phyloP scores from a whole-genome alignment of 2,888 invertebrate genomes.

The Tiliacea citrago region DNA sequence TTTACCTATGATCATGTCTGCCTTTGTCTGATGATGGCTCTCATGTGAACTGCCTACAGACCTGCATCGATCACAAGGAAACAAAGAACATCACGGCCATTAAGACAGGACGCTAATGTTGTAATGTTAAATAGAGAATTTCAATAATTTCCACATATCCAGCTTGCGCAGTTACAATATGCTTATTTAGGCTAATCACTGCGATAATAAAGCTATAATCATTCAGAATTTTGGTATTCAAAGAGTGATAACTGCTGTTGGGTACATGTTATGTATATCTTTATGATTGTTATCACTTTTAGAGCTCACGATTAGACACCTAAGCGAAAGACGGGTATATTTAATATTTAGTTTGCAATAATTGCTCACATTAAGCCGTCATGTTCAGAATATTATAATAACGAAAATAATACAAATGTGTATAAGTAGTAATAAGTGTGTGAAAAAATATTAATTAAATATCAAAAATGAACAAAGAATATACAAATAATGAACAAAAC shows the following conservation, averaged over 20 bases:
- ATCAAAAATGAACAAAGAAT: conserved; percentile 45
- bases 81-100: not conserved
- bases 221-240: conserved; percentile 46
- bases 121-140: not conserved
- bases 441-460: conserved; percentile 19
- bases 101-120: conserved; percentile 11
- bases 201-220: conserved; percentile 52
- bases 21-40: not conserved
- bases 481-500: conserved; percentile 40
- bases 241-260: conserved; percentile 54
- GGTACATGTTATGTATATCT: conserved; percentile 54
- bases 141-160: not conserved
- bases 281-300: conserved; percentile 65
- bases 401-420: conserved; percentile 27
- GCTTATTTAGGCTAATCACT: conserved; percentile 56
- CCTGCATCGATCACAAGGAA: conserved; percentile 5
- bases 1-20: conserved; percentile 1
- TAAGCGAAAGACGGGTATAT: conserved; percentile 40
- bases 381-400: conserved; percentile 26
- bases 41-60: not conserved
- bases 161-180: conserved; percentile 22
- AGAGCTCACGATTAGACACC: conserved; percentile 58
- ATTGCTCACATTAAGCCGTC: conserved; percentile 36
- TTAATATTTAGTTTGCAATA: conserved; percentile 50
- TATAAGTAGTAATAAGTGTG: conserved; percentile 26